Base-by-base conservation (phyloP, 1,140 invertebrate species). In the Amphibalanus amphitrite region DNA sequence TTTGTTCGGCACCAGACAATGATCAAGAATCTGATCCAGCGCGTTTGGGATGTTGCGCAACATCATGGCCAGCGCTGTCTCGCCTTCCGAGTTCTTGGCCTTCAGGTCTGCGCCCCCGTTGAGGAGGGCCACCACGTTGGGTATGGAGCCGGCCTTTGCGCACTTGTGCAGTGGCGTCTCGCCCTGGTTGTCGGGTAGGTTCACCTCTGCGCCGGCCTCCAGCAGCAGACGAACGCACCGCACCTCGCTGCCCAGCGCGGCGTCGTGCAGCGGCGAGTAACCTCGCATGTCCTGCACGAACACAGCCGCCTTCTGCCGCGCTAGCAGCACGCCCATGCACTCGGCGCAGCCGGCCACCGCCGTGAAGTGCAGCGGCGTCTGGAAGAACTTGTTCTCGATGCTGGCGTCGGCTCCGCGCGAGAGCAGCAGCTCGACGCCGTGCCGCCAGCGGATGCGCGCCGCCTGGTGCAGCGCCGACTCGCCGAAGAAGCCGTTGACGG, bases 361-460 rank as follows among this genome's bases (percentile, higher is more conserved):
- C 64, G 85, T 86, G 74, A 86, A 78, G 77, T 88, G 86, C 68
- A 88, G 76, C 29, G 86, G 82, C 0, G 86, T 86, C 40, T 83
- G 82, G 6, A 81, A 78, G 73, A 81, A 80, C 69, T 81, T 78
- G 70, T 89, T 85, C 28, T 85, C 80, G 40, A 82, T 82, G 72
- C 80, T 78, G 3, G 84, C 81, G 17, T 79, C 81, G 4, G 82
- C 83, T 28, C 83, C 83, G 40, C 82, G 79, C 1, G 81, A 77
- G 0, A 87, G 75, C 6, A 87, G 77, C 47, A 81, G 78, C 59
- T 82, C 80, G 3, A 86, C 83, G 71, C 82, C 84, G 25, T 83
- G 81, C 26, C 81, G 75, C 71, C 82, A 83, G 13, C 83, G 82
- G 15, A 82, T 76, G 73, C 81, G 81, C 47, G 84, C 84, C 6